Evolutionary conservation across 1,140 invertebrate genomes (phyloP), one percentile per base, ranked within the genome.

Genomic region (Zaprionus vittiger): DNA sequence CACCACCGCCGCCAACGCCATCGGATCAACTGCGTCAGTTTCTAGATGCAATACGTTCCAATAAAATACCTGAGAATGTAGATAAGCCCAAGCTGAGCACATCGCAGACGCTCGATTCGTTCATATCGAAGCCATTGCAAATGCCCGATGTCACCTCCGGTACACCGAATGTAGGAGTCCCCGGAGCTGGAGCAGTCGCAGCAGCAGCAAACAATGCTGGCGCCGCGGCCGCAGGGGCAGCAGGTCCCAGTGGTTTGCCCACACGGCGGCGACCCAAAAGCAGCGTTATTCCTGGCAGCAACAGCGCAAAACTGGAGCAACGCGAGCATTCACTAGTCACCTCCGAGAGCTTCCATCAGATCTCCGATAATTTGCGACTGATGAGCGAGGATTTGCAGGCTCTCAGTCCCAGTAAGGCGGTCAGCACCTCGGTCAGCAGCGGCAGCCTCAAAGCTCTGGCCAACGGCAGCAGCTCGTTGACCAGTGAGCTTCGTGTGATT

Each of bases 311-410:
- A 28, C 34, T 83, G 47, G 83, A 87, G 47, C 80, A 91, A 22
- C 64, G 82, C 1, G 91, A 91, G 6, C 92, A 93, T 14, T 93
- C 92, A 6, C 64, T 91, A 15, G 90, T 83, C 14, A 91, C 92
- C 26, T 93, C 90, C 0, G 92, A 93, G 63, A 93, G 91, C 63
- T 93, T 93, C 24, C 90, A 92, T 52, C 92, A 93, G 56, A 92
- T 93, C 41, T 93, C 92, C 12, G 92, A 93, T 55, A 93, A 93
- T 54, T 56, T 93, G 38, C 79, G 92, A 6, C 57, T 93, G 5
- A 92, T 93, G 91, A 93, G 91, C 71, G 91, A 93, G 71, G 92
- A 93, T 38, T 52, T 93, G 49, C 91, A 93, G 67, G 87, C 92
- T 2, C 63, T 93, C 24, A 93, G 91, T 77, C 92, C 92, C 9